These are phyloP conservation scores for Temnothorax longispinosus DNA, from an alignment of 1,140 invertebrate species.

Conservation along the genomic window DNA sequence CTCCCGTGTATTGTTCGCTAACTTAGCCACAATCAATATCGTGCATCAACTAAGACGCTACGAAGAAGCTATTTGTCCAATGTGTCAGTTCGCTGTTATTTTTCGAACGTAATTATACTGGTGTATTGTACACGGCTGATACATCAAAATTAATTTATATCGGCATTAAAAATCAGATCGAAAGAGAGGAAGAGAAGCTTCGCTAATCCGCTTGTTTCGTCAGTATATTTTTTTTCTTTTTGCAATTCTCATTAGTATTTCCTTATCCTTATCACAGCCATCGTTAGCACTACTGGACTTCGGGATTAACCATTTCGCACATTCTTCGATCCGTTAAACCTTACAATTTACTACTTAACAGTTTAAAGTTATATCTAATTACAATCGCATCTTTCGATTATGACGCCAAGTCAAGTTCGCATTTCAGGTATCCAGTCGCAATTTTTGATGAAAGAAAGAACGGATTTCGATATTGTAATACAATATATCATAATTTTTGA, in stretches of 20 bases:
- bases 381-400: constrained; percentile 53
- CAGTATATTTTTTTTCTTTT: constrained; percentile 19
- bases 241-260: constrained; percentile 65
- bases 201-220: constrained; percentile 46
- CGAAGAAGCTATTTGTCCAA: background rate
- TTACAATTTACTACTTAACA: constrained; percentile 74
- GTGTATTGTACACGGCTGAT: background rate
- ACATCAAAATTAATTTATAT: constrained; percentile 9
- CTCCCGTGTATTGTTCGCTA: background rate
- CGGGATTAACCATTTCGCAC: constrained; percentile 72
- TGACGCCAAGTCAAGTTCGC: constrained; percentile 27
- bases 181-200: constrained; percentile 53
- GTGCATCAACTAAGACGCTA: background rate
- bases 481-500: background rate
- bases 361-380: constrained; percentile 69
- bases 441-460: background rate
- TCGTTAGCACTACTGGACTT: constrained; percentile 78
- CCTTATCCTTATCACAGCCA: constrained; percentile 80
- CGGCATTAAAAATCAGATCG: background rate
- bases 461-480: background rate
- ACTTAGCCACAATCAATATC: constrained; percentile 26
- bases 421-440: constrained; percentile 39
- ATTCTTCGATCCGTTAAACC: constrained; percentile 69
- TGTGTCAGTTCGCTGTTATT: background rate
- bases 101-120: background rate